Evolutionary conservation across 2,797 vertebrate species (phyloP).

Genomic region (Dicrostonyx torquatus): DNA sequence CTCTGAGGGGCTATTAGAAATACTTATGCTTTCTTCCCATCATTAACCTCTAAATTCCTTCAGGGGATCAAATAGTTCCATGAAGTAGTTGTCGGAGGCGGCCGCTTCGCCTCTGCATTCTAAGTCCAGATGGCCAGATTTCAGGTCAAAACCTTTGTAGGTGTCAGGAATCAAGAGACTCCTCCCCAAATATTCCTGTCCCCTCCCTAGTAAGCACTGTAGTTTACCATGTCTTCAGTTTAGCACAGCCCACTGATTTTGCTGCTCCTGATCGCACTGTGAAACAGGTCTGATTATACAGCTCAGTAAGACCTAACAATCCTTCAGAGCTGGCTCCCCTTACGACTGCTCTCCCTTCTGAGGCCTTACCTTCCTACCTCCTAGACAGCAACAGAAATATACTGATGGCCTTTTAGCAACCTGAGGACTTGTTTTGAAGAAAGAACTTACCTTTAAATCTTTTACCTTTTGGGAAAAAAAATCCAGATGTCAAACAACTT

Average conservation of each 20-base stretch:
- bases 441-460: slow-evolving; percentile 61
- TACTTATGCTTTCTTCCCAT: neutral
- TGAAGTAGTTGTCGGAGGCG: slow-evolving; percentile 4
- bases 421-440: slow-evolving; percentile 41
- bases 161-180: neutral
- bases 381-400: slow-evolving; percentile 14
- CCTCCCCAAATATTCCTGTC: slow-evolving; percentile 30
- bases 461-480: slow-evolving; percentile 40
- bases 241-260: slow-evolving; percentile 26
- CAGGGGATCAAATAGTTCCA: neutral
- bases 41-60: neutral
- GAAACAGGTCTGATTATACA: slow-evolving; percentile 68
- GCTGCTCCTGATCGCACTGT: slow-evolving; percentile 70
- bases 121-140: slow-evolving; percentile 29
- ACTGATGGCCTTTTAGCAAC: slow-evolving; percentile 16
- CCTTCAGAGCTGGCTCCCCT: slow-evolving; percentile 73
- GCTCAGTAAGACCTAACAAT: slow-evolving; percentile 43
- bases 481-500: slow-evolving; percentile 8
- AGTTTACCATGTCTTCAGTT: slow-evolving; percentile 56
- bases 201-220: slow-evolving; percentile 25
- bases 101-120: slow-evolving; percentile 28
- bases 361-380: slow-evolving; percentile 55
- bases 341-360: slow-evolving; percentile 54
- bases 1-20: neutral
- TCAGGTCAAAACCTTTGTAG: slow-evolving; percentile 48